These are phyloP conservation scores for Gymnogyps californianus DNA, from an alignment of 2,113 vertebrate species.

Conservation along the genomic window DNA sequence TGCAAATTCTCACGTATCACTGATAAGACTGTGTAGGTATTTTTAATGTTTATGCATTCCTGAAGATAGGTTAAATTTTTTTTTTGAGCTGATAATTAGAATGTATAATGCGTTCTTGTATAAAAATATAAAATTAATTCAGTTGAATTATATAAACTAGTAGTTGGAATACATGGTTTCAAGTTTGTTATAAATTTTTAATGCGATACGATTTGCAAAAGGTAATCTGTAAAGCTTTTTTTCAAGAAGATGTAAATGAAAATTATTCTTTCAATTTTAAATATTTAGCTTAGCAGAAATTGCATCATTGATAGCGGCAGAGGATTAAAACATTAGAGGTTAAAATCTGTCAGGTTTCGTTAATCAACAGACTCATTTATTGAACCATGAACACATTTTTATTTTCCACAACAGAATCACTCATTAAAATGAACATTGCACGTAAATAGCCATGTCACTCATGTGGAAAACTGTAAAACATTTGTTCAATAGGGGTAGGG, in stretches of 20 bases:
- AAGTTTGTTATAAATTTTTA: not conserved
- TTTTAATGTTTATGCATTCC: not conserved
- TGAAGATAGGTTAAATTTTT: not conserved
- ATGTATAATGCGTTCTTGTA: not conserved
- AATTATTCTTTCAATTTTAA: not conserved
- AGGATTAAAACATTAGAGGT: conserved; percentile 32
- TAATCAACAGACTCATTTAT: conserved; percentile 16
- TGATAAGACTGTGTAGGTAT: not conserved
- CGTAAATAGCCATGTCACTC: not conserved
- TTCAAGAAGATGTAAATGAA: not conserved
- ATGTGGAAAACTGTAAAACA: not conserved
- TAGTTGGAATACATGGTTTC: not conserved
- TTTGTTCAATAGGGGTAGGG: not conserved
- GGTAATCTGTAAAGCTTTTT: not conserved
- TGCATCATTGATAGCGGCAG: not conserved
- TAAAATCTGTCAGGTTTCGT: conserved; percentile 36
- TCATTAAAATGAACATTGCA: conserved; percentile 7
- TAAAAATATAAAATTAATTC: not conserved
- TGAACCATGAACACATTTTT: conserved; percentile 30
- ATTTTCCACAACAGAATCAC: conserved; percentile 24
- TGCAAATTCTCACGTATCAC: not conserved
- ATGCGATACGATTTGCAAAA: not conserved
- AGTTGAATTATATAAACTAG: not conserved
- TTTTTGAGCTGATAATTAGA: not conserved
- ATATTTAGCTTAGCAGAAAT: conserved; percentile 26